phyloP scores from a whole-genome alignment of 2,888 invertebrate species.

The Terebella lapidaria region DNA sequence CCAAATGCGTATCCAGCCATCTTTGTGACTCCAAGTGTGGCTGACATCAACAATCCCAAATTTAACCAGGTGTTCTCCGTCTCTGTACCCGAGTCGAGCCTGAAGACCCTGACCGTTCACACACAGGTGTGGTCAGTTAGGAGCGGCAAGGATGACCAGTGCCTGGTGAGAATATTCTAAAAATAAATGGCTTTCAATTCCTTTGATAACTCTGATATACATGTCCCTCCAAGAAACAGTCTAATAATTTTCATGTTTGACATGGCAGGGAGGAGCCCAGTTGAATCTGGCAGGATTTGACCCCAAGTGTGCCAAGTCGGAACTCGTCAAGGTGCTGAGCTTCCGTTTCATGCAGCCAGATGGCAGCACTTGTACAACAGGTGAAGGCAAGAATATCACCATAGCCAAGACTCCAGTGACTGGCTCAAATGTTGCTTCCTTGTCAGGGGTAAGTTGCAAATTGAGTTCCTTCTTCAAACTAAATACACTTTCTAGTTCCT shows the following conservation, averaged over 20 bases:
- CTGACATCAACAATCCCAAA: slow-evolving; percentile 69
- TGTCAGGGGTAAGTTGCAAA: too few species aligned
- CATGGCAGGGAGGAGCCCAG: slow-evolving; percentile 88
- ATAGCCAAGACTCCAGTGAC: too few species aligned
- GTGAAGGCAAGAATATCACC: too few species aligned
- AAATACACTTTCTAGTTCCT: neutral
- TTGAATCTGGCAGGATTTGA: slow-evolving; percentile 93
- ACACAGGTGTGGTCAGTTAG: slow-evolving; percentile 77
- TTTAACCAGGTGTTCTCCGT: slow-evolving; percentile 76
- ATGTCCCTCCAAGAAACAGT: neutral
- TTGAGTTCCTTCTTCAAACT: too few species aligned
- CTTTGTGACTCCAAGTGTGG: slow-evolving; percentile 68
- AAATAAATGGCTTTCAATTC: too few species aligned
- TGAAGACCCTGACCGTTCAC: slow-evolving; percentile 83
- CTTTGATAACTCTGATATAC: neutral
- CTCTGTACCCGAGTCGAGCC: slow-evolving; percentile 69
- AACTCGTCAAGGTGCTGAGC: slow-evolving; percentile 94
- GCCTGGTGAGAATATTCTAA: slow-evolving; percentile 85
- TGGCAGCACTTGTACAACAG: slow-evolving; percentile 8
- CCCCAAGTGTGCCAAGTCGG: slow-evolving; percentile 71
- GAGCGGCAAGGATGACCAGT: slow-evolving; percentile 66
- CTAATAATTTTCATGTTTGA: neutral
- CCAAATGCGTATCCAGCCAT: slow-evolving; percentile 61
- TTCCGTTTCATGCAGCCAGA: slow-evolving; percentile 69
- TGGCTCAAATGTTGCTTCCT: too few species aligned